These are phyloP conservation scores for Drosophila suzukii DNA, from an alignment of 1,140 invertebrate genomes.

Conservation along the genomic window DNA sequence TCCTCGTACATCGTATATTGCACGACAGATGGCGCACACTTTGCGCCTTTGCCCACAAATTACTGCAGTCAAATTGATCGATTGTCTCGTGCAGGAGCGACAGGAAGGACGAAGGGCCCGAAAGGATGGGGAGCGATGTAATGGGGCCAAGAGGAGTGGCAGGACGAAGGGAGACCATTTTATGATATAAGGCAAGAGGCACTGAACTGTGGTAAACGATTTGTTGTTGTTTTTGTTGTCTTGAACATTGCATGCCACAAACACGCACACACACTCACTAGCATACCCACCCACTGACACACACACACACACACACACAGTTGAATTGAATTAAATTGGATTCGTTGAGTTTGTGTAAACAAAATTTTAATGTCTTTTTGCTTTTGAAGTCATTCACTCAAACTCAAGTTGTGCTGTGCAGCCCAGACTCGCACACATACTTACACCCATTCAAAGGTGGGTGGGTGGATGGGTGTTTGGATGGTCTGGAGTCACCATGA, in stretches of 20 bases:
- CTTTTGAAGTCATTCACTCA: conserved; percentile 82
- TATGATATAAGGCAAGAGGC: conserved; percentile 75
- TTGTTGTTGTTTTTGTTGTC: conserved; percentile 72
- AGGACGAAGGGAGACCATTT: conserved; percentile 35
- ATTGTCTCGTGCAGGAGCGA: conserved; percentile 63
- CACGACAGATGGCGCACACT: conserved; percentile 71
- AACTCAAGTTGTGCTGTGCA: conserved; percentile 63
- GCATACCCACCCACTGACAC: conserved; percentile 2
- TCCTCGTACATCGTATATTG: conserved; percentile 37
- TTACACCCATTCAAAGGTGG: conserved; percentile 44
- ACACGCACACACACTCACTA: conserved; percentile 34
- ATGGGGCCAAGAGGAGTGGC: conserved; percentile 22
- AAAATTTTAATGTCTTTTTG: conserved; percentile 83
- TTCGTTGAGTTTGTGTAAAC: conserved; percentile 82
- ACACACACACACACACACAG: conserved; percentile 36
- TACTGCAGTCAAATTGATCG: conserved; percentile 81
- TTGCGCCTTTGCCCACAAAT: conserved; percentile 76
- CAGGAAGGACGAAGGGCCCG: conserved; percentile 8
- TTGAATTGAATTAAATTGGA: conserved; percentile 82
- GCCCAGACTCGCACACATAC: conserved; percentile 37
- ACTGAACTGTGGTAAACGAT: conserved; percentile 81
- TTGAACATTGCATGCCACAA: conserved; percentile 62
- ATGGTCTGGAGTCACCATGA: conserved; percentile 53
- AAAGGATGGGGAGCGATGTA: conserved; percentile 17
- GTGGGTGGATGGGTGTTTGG: neutral